Percentiles rank a stretch among this genome's conserved stretches.
Evolutionary conservation across 2,113 vertebrate species (phyloP).

Genomic region (Megaptera novaeangliae): DNA sequence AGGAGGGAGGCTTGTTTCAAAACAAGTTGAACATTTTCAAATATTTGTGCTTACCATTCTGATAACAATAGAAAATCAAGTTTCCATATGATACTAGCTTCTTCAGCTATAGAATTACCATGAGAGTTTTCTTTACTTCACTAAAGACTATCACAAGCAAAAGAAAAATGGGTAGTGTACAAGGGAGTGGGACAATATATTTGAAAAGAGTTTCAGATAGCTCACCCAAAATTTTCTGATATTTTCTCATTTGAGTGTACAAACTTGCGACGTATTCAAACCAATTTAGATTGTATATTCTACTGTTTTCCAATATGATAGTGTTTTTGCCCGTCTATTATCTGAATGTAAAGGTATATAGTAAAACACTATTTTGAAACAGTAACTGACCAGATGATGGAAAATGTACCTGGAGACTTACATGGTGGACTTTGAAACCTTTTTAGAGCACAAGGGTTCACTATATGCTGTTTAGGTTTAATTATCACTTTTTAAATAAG

Average conservation of each 20-base stretch:
- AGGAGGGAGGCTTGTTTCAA: constrained; percentile 58
- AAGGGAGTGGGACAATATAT: background rate
- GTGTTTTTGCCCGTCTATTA: background rate
- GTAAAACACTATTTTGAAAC: background rate
- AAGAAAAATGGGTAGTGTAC: background rate
- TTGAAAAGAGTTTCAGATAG: background rate
- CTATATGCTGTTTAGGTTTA: background rate
- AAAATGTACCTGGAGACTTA: background rate
- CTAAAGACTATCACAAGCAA: background rate
- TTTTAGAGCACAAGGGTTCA: background rate
- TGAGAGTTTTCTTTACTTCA: constrained; percentile 20
- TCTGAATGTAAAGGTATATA: background rate
- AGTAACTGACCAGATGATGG: background rate
- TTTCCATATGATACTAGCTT: constrained; percentile 44
- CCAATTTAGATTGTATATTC: background rate
- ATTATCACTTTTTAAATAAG: background rate
- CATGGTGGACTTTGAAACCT: background rate
- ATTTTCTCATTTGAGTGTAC: background rate
- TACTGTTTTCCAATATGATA: background rate
- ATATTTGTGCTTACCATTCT: constrained; percentile 53
- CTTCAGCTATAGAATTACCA: constrained; percentile 43
- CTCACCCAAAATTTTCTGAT: background rate
- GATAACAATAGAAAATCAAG: constrained; percentile 54
- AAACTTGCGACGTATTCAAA: background rate
- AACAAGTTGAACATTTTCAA: constrained; percentile 49